Evolutionary conservation across 2,113 vertebrate genomes (phyloP), one percentile per base, ranked within the genome.

Genomic region (Cololabis saira): DNA sequence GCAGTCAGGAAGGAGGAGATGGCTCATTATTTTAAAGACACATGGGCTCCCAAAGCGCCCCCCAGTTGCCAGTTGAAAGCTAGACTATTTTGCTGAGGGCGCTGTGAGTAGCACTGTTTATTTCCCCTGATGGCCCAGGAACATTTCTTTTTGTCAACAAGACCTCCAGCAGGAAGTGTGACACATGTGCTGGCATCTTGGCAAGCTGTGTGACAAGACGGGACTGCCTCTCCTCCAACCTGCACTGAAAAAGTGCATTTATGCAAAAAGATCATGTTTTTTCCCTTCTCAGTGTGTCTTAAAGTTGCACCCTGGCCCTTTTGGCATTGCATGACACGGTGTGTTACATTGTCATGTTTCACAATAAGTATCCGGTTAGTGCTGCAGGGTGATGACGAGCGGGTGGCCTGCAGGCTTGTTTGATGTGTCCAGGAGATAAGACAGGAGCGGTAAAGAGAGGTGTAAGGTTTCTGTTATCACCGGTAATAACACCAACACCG

Each of bases 21-120:
- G 63, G 53, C 58, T 81, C 71, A 75, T 89, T 86, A 79, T 90
- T 90, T 83, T 78, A 83, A 83, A 87, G 74, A 75, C 63, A 78
- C 60, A 64, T 60, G 45, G 58, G 57, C 45, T 58, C 45, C 17
- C 45, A 18, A 47, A 15, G 16, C 44, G 40, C 18, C 27, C 27
- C 27, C 47, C 70, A 42, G 37, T 37, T 15, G 74, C 76, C 84
- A 70, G 69, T 83, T 21, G 45, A 85, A 85, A 79, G 82, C 67
- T 78, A 81, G 76, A 78, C 80, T 83, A 86, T 89, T 90, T 91
- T 86, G 74, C 67, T 2, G 7, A 19, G 58, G 41, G 55, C 74
- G 66, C 71, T 83, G 63, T 72, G 45, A 53, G 71, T 48, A 66
- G 65, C 47, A 56, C 61, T 3, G 12, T 59, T 42, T 49, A 18